Base-by-base conservation (phyloP, 2,113 vertebrate species). In the Pelvicachromis taeniatus region DNA sequence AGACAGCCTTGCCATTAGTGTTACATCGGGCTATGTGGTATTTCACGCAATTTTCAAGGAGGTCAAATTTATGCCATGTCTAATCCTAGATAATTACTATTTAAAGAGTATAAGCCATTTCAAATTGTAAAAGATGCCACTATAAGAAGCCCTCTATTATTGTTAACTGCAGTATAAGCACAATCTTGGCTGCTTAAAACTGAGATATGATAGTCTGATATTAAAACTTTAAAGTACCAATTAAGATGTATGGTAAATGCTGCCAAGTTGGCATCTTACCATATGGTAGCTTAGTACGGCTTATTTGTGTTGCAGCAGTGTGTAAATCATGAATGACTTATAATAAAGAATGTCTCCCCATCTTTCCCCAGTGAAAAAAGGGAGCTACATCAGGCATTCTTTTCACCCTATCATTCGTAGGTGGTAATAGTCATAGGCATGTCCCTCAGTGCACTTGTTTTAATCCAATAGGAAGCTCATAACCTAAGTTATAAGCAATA, bases 41-140 rank as follows among this genome's bases (percentile, higher is more conserved):
- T 95, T 95, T 95, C 91, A 95, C 83, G 90, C 88, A 92, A 84
- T 95, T 94, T 91, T 91, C 81, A 86, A 88, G 80, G 85, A 88
- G 93, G 94, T 94, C 93, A 93, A 85, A 87, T 94, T 93, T 90
- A 82, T 94, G 89, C 93, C 95, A 90, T 93, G 92, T 90, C 95
- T 94, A 96, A 96, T 96, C 94, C 85, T 29, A 85, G 92, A 95
- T 96, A 95, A 96, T 96, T 93, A 94, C 91, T 88, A 87, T 89
- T 88, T 94, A 89, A 93, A 87, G 91, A 94, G 92, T 89, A 88
- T 90, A 88, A 92, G 91, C 92, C 92, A 92, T 94, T 93, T 94
- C 92, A 92, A 93, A 94, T 94, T 90, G 92, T 91, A 83, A 87
- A 85, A 87, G 89, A 92, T 88, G 85, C 84, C 87, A 70, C 88